Conservation (phyloP, 2,113 vertebrate genomes). For the Sinocyclocheilus maitianheensis region DNA sequence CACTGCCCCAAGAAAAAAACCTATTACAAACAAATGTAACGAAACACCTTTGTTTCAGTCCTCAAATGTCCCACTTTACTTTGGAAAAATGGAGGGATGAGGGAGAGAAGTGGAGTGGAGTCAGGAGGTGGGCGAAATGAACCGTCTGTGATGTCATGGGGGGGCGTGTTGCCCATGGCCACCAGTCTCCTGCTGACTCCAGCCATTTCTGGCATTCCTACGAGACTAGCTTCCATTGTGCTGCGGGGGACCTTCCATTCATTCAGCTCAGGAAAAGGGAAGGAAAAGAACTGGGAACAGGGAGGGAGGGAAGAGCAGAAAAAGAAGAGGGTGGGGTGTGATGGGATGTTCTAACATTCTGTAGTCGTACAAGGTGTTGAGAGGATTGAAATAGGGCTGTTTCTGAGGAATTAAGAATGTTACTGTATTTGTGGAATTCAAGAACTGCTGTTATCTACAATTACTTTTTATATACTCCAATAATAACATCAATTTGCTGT, state of each 20-base stretch:
- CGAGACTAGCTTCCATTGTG: conserved; percentile 55
- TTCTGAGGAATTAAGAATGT: background rate
- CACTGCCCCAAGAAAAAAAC: background rate
- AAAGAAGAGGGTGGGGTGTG: conserved; percentile 1
- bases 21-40: background rate
- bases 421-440: background rate
- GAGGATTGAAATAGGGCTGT: background rate
- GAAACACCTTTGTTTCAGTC: background rate
- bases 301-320: conserved; percentile 15
- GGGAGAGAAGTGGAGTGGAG: conserved; percentile 6
- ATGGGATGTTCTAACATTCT: conserved; percentile 24
- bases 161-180: conserved; percentile 50
- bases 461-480: background rate
- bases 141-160: conserved; percentile 55
- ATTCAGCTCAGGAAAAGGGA: conserved; percentile 51
- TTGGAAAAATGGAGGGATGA: conserved; percentile 3
- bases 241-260: conserved; percentile 54
- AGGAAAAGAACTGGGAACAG: conserved; percentile 44
- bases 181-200: conserved; percentile 59
- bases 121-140: conserved; percentile 2
- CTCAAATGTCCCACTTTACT: background rate
- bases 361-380: conserved; percentile 23
- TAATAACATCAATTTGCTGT: background rate
- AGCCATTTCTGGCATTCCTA: conserved; percentile 60
- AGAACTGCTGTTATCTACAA: background rate